phyloP scores from a whole-genome alignment of 2,797 vertebrate species.

The Tenualosa ilisha region DNA sequence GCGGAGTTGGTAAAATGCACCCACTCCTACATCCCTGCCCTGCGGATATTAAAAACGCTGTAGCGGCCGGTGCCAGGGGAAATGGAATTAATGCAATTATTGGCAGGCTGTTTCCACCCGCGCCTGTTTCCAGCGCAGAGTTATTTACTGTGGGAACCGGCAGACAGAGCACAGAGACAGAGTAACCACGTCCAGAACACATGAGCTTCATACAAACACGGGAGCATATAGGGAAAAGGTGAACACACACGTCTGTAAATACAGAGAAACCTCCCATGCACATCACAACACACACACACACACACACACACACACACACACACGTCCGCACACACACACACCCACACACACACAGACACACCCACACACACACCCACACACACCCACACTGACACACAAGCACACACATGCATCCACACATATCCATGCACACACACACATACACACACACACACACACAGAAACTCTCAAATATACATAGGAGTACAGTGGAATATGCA shows the following conservation, averaged over 20 bases:
- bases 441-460: slow-evolving; percentile 44
- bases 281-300: neutral
- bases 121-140: neutral
- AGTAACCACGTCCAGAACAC: neutral
- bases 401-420: neutral
- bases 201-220: neutral
- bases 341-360: neutral
- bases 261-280: neutral
- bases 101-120: neutral
- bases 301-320: neutral
- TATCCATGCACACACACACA: neutral
- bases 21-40: neutral
- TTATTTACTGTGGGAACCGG: neutral
- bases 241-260: neutral
- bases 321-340: neutral
- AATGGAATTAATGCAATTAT: slow-evolving; percentile 19
- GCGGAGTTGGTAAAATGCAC: neutral
- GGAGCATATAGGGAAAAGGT: neutral
- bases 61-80: neutral
- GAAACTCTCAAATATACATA: slow-evolving; percentile 13
- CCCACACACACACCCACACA: slow-evolving; percentile 39
- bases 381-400: neutral
- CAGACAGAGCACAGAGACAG: neutral
- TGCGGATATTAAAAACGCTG: neutral
- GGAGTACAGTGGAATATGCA: too few species aligned